Evolutionary conservation across 2,797 vertebrate genomes (phyloP).

Genomic region (Gallinago solitaria): DNA sequence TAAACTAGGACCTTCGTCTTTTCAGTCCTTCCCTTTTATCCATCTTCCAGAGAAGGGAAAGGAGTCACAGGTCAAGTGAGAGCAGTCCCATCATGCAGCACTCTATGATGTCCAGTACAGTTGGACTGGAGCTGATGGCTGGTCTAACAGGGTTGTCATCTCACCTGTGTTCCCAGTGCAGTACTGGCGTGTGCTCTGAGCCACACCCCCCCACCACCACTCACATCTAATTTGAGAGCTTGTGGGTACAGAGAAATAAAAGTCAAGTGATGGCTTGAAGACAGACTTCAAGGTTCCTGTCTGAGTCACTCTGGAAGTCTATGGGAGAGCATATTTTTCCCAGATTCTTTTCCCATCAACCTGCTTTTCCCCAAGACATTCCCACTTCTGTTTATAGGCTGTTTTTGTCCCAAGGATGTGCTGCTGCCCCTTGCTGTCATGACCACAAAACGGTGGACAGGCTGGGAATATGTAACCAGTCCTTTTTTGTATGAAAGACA

Average conservation of each 20-base stretch:
- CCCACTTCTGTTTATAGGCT: not conserved
- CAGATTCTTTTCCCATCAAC: constrained; percentile 45
- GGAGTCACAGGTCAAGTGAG: not conserved
- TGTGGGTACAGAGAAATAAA: not conserved
- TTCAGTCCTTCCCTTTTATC: not conserved
- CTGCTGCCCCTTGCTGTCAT: constrained; percentile 2
- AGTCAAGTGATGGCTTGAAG: constrained; percentile 53
- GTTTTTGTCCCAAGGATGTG: not conserved
- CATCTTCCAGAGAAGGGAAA: not conserved
- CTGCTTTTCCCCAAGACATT: not conserved
- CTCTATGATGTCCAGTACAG: not conserved
- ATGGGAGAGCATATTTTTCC: not conserved
- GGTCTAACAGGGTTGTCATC: not conserved
- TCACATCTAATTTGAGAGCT: not conserved
- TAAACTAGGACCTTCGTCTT: not conserved
- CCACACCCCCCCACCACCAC: not conserved
- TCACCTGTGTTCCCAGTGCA: not conserved
- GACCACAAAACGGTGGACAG: constrained; percentile 25
- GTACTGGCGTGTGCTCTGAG: not conserved
- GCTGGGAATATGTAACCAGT: not conserved
- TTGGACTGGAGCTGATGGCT: not conserved
- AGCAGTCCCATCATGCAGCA: not conserved
- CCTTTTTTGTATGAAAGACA: not conserved
- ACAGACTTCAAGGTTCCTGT: not conserved
- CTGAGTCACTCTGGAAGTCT: constrained; percentile 38